phyloP scores from a whole-genome alignment of 2,113 vertebrate species.

The Melanocharis versteri region DNA sequence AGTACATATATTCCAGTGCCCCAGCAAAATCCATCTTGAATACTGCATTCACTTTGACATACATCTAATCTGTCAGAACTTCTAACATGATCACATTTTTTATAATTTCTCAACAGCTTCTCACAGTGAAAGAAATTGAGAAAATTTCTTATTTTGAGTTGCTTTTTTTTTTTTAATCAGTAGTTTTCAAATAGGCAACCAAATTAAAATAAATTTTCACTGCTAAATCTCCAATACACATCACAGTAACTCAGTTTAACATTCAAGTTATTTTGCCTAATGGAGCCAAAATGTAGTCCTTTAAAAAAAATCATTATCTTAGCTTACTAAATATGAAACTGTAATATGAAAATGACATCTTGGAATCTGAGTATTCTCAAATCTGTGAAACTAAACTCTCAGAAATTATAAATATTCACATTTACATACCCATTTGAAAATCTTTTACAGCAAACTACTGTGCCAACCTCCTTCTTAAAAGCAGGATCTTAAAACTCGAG shows the following conservation, averaged over 20 bases:
- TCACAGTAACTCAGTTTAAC: background rate
- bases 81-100: background rate
- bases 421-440: background rate
- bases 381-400: background rate
- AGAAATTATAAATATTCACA: background rate
- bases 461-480: background rate
- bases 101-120: background rate
- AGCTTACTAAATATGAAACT: conserved; percentile 4
- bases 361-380: background rate
- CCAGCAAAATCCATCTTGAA: background rate
- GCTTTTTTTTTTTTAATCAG: background rate
- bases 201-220: background rate
- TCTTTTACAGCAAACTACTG: background rate
- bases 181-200: background rate
- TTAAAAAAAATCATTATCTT: background rate
- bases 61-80: background rate
- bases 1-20: background rate
- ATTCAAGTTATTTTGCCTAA: background rate
- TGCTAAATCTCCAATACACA: background rate
- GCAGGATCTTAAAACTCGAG: background rate
- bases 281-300: background rate
- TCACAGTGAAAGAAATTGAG: background rate
- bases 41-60: background rate
- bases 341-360: background rate
- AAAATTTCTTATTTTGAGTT: background rate